Base-by-base conservation (phyloP, 2,888 invertebrate genomes). In the Baronia brevicornis region DNA sequence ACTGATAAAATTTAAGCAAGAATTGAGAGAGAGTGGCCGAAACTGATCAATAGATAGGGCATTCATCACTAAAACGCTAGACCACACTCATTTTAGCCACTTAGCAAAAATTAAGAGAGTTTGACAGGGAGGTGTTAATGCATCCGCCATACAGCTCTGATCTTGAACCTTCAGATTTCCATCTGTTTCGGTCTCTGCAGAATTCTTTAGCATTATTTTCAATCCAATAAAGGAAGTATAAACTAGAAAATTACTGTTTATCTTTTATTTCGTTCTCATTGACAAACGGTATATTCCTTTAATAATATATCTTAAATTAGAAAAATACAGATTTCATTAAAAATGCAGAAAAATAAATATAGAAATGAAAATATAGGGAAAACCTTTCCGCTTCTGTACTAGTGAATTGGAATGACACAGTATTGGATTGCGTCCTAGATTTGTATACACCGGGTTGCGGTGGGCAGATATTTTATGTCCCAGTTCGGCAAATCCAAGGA, bases 361-460 rank as follows among this genome's bases (percentile, higher is more conserved):
- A 17, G 29, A 12, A 19, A 31, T 23, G 6, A 23, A 22, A 28
- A 23, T 23, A 4, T 22, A 23, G 12, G 11, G 12, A 25, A 31
- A 27, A 15, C 18, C 17, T 27, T 36, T 31, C 18, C 7, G n/a
- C 26, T 21, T 23, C 9, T 19, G 38, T 27, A 37, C 40, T 44
- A 26, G 35, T 41, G 37, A 42, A 47, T 37, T 48, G 41, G 47
- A 41, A 46, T 49, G 47, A 49, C 45, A 54, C 29, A 30, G 26
- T 36, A 31, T 36, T 46, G 39, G 60, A 65, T 61, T 59, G 58
- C 58, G 69, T 47, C 58, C 72, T 56, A 69, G 64, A 72, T 73
- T 66, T 54, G 48, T 49, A 52, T 56, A 58, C 58, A 60, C 56
- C 50, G 54, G 44, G 48, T 44, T 50, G 51, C 47, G 46, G 53